Evolutionary conservation across 2,113 vertebrate genomes (phyloP), one percentile per base, ranked within the genome.

Genomic region (Equus przewalskii): DNA sequence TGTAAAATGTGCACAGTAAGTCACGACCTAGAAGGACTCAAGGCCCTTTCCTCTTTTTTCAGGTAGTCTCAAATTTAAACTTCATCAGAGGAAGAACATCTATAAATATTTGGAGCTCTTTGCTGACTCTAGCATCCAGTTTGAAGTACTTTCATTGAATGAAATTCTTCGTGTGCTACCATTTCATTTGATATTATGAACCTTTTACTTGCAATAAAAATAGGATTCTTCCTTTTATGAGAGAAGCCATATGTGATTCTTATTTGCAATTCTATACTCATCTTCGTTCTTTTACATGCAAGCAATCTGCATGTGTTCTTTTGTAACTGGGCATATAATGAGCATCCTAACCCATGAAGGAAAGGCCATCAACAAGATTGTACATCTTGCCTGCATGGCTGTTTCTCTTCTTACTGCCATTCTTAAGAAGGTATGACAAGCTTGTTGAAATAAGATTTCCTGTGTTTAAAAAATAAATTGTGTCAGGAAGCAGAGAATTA

Each of bases 381-480:
- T 30, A 22, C 18, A 0, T 91, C 60, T 51, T 97, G 95, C n/a
- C 26, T 70, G 54, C 36, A 67, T 44, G 60, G n/a, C 56, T 92
- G 51, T 86, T 97, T 94, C 72, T 98, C 70, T 96, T 96, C 95
- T 93, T 84, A 64, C 56, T 89, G 51, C 58, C n/a, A 46, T 49
- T 69, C 70, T 96, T 96, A 90, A 95, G 88, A 98, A 22, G 62
- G 96, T 96, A 80, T 95, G 83, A 96, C 67, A 95, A 98, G 73
- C 11, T 4, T 72, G 14, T 69, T 97, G 95, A 96, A 80, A 75
- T 16, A 96, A 97, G 93, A 96, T 88, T 46, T 95, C n/a, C 28
- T 78, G 0, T 1, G 36, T 94, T 97, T 70, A 91, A 94, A 88
- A 84, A 83, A 58, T 64, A 97, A 89, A 94, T 95, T 28, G 0